These are phyloP conservation scores for Norana najaformis DNA, from an alignment of 2,888 invertebrate genomes.

Conservation along the genomic window DNA sequence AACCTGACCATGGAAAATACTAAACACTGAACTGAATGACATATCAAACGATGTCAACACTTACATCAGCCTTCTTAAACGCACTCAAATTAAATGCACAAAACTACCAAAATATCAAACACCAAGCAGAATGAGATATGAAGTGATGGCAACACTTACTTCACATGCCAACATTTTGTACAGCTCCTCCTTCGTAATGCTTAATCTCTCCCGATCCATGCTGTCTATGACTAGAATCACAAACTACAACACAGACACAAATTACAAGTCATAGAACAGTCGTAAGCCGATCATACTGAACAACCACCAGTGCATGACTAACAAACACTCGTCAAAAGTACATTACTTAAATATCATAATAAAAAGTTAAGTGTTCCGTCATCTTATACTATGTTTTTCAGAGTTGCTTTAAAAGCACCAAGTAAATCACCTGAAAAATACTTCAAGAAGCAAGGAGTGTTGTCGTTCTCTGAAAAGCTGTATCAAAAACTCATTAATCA, in stretches of 20 bases:
- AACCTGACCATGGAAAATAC: neutral
- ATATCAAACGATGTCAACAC: neutral
- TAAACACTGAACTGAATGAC: neutral
- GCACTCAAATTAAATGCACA: neutral
- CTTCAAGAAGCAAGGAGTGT: neutral
- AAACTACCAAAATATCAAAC: neutral
- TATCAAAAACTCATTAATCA: neutral
- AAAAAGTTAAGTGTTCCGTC: neutral
- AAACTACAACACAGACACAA: constrained; percentile 70
- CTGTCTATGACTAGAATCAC: constrained; percentile 96
- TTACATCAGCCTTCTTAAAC: neutral
- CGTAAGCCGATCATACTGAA: neutral
- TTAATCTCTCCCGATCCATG: constrained; percentile 85
- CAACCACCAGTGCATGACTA: neutral
- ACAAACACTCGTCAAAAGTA: neutral
- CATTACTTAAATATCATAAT: neutral
- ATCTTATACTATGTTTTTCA: neutral
- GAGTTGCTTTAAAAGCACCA: neutral
- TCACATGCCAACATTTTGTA: constrained; percentile 92
- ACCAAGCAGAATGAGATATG: neutral
- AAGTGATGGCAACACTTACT: constrained; percentile 51
- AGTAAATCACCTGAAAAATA: neutral
- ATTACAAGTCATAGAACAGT: neutral
- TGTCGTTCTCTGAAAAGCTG: no score
- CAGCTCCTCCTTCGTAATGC: constrained; percentile 87